phyloP scores from a whole-genome alignment of 2,797 vertebrate species.

The Lycodopsis pacificus region DNA sequence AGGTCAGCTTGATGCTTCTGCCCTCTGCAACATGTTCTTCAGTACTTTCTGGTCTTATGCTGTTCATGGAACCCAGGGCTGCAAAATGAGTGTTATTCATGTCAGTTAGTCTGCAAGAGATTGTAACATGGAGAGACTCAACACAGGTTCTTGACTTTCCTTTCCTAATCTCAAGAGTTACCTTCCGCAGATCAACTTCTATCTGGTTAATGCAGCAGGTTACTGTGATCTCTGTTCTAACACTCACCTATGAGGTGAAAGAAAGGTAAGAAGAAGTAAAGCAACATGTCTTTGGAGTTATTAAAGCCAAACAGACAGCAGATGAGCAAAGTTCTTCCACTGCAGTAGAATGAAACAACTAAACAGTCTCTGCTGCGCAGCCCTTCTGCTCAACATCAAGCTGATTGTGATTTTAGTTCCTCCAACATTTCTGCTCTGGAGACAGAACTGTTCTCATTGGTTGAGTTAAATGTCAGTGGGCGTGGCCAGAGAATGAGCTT shows the following conservation, averaged over 20 bases:
- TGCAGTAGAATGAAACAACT: background rate
- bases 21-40: slow-evolving; percentile 34
- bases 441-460: background rate
- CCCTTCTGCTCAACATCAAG: background rate
- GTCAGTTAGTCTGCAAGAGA: slow-evolving; percentile 30
- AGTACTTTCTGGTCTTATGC: slow-evolving; percentile 9
- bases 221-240: background rate
- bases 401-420: background rate
- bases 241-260: slow-evolving; percentile 18
- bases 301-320: slow-evolving; percentile 15
- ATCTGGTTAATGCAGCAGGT: background rate
- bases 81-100: slow-evolving; percentile 23
- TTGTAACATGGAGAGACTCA: slow-evolving; percentile 1
- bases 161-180: no score
- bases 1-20: slow-evolving; percentile 30
- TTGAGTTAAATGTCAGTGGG: background rate
- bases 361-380: slow-evolving; percentile 23
- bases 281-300: slow-evolving; percentile 31
- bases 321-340: slow-evolving; percentile 16
- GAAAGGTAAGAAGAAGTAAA: slow-evolving; percentile 14
- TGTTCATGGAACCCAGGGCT: slow-evolving; percentile 38
- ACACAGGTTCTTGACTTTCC: background rate
- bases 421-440: background rate
- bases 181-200: background rate
- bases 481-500: background rate